phyloP scores from a whole-genome alignment of 1,140 invertebrate genomes.

The silkworm (Bombyx mori) region ASM3026992v2 NC_085114.1:9733501-9734000 shows the following conservation, averaged over 20 bases:
- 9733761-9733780: no score
- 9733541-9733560: background rate
- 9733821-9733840: no score
- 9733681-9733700: slow-evolving; percentile 36
- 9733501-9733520: no score
- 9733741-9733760: no score
- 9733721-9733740: no score
- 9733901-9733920: no score
- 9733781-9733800: no score
- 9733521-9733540: no score
- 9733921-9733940: no score
- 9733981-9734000: background rate
- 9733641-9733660: slow-evolving; percentile 45
- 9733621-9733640: slow-evolving; percentile 51
- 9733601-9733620: slow-evolving; percentile 56
- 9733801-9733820: no score
- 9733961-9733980: background rate
- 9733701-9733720: slow-evolving; percentile 26
- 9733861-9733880: background rate
- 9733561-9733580: background rate
- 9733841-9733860: background rate
- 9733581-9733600: slow-evolving; percentile 31
- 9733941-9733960: background rate
- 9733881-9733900: no score
- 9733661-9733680: slow-evolving; percentile 40